Conservation (phyloP, 2,113 vertebrate species). For the Phrynocephalus versicolor region DNA sequence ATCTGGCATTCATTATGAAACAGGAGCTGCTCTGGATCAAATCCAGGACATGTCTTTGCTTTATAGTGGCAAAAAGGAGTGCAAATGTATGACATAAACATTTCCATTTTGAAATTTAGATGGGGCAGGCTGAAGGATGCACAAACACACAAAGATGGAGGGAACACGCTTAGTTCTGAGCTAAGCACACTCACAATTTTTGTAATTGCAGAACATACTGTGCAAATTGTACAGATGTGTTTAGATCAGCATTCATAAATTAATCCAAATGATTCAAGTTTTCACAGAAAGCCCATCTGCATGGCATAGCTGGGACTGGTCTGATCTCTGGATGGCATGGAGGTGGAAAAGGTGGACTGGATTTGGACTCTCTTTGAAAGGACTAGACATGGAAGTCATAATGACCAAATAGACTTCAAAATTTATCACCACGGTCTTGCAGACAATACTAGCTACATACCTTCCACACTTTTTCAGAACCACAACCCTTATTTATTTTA, state of each 20-base stretch:
- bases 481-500: too few relatives aligned
- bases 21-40: neutral
- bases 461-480: too few relatives aligned
- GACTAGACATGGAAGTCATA: too few relatives aligned
- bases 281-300: neutral
- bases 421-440: too few relatives aligned
- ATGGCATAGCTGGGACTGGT: neutral
- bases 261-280: neutral
- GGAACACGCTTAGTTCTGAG: neutral
- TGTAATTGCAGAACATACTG: neutral
- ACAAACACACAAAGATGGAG: neutral
- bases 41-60: neutral
- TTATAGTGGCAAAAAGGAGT: rapidly evolving
- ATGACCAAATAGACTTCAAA: too few relatives aligned
- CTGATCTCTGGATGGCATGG: neutral
- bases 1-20: neutral
- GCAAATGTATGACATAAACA: conserved; percentile 10
- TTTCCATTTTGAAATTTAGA: neutral
- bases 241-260: neutral
- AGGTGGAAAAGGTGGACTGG: neutral
- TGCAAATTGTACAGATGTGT: neutral
- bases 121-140: neutral
- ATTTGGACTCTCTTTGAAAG: too few relatives aligned
- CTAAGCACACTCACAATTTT: neutral
- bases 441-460: too few relatives aligned